Percentiles rank a stretch among this genome's conserved stretches.
Conservation (phyloP, 2,888 invertebrate species). For the Eumerus sabulonum region DNA sequence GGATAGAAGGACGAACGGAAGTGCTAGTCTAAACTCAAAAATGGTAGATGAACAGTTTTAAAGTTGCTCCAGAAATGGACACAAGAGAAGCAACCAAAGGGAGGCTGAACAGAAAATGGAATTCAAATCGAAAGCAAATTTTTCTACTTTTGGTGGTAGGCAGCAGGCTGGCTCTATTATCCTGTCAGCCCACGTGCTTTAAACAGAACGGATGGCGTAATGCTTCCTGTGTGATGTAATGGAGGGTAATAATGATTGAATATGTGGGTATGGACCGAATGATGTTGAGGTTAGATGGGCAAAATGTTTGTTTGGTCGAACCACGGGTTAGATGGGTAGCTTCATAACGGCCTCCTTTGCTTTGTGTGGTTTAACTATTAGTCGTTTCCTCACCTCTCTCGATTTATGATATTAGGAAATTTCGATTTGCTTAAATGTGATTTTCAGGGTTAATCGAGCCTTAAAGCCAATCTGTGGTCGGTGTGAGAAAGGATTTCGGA, state of each 20-base stretch:
- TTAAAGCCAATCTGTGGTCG: too few species aligned
- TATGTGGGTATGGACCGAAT: constrained; percentile 39
- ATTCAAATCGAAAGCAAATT: constrained; percentile 9
- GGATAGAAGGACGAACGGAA: constrained; percentile 17
- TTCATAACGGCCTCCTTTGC: constrained; percentile 3
- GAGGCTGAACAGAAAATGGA: constrained; percentile 4
- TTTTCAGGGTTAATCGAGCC: constrained; percentile 33
- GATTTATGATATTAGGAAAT: constrained; percentile 1
- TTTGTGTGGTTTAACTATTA: constrained; percentile 1
- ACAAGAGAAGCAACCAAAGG: too few species aligned
- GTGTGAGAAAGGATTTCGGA: too few species aligned
- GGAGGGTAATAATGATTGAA: constrained; percentile 51
- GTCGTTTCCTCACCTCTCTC: neutral
- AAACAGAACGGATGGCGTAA: constrained; percentile 38
- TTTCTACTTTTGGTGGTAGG: constrained; percentile 10
- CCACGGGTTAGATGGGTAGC: too few species aligned
- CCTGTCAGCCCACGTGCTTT: constrained; percentile 23
- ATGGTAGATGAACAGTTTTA: constrained; percentile 32
- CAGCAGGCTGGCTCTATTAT: constrained; percentile 14
- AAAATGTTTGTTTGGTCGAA: too few species aligned
- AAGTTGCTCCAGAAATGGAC: constrained; percentile 20
- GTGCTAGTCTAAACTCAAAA: constrained; percentile 13
- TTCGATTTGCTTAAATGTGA: constrained; percentile 28
- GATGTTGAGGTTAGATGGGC: too few species aligned
- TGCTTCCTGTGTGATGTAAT: constrained; percentile 48